Conservation (phyloP, 2,113 vertebrate species). For the Aldabrachelys gigantea region DNA sequence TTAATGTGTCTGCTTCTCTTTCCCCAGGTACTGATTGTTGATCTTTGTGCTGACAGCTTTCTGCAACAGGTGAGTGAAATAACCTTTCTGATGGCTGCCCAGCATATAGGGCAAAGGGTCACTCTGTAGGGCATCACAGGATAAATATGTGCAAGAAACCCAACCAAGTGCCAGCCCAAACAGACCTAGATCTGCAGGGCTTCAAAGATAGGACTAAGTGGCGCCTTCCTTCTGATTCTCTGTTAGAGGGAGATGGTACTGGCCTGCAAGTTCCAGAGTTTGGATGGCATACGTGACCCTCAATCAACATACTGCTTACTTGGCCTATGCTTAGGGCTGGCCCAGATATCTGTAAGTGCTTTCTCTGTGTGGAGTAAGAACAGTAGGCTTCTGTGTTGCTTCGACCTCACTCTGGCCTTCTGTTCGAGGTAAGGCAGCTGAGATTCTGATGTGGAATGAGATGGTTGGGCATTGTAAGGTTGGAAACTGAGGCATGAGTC, state of each 20-base stretch:
- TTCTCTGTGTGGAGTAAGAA: not conserved
- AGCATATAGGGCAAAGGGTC: not conserved
- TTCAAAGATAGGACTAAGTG: not conserved
- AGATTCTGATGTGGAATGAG: not conserved
- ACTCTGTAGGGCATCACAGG: not conserved
- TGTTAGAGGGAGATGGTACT: not conserved
- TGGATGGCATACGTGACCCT: not conserved
- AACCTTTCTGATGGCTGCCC: not conserved
- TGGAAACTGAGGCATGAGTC: not conserved
- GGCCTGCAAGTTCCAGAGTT: not conserved
- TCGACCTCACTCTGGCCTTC: not conserved
- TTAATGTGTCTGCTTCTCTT: slow-evolving; percentile 34
- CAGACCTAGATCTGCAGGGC: not conserved
- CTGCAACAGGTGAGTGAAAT: slow-evolving; percentile 90
- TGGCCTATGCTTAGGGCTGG: not conserved
- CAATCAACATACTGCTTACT: not conserved
- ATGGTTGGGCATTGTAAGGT: not conserved
- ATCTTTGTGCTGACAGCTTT: slow-evolving; percentile 94
- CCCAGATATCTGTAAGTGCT: not conserved
- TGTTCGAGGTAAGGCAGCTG: not conserved
- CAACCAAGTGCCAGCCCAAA: not conserved
- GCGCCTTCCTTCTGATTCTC: not conserved
- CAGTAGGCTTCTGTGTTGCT: not conserved
- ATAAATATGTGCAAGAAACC: slow-evolving; percentile 37
- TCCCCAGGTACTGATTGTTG: slow-evolving; percentile 94